Base-by-base conservation (phyloP, 2,797 vertebrate genomes). In the Thunnus albacares region DNA sequence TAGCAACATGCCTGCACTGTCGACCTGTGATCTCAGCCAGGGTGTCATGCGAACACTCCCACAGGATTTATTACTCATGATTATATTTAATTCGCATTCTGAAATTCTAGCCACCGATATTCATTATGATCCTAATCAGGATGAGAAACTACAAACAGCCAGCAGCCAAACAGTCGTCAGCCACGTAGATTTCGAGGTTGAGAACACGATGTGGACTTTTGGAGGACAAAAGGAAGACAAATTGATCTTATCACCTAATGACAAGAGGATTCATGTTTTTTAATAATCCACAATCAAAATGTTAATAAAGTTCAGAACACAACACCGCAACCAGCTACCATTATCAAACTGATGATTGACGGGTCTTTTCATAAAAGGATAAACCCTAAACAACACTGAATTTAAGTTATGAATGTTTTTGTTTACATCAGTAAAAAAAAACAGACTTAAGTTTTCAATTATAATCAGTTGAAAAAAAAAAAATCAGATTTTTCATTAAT, bases 81-180 rank as follows among this genome's bases (percentile, higher is more conserved):
- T 79, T 75, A 38, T 30, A 14, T 18, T 58, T 30, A 81, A 66
- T 63, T 26, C 43, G 18, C 65, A 20, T 55, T 41, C 38, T 18
- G 17, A 28, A 60, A 14, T 18, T 17, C 10, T 3, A 35, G 11
- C 53, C 49, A 43, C 52, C 49, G 52, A 53, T 49, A 41, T 75
- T 28, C 57, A 51, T n/a, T 11, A n/a, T 49, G 59, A 60, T 45
- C 43, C 30, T 33, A 33, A 33, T 33, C 30, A 33, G 30, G 30
- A 33, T 33, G 26, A 41, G 33, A 63, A 77, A 53, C 35, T 26
- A 24, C 63, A 70, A 70, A 4, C 51, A 59, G 63, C 30, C 13
- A 3, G 52, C 28, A 53, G n/a, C 28, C 6, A 59, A 59, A 56
- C 38, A 15, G 20, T 4, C 9, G 10, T 24, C 2, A 8, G 11